Evolutionary conservation across 2,113 vertebrate species (phyloP), one percentile per base, ranked within the genome.

Genomic region (Bujurquina vittata): DNA sequence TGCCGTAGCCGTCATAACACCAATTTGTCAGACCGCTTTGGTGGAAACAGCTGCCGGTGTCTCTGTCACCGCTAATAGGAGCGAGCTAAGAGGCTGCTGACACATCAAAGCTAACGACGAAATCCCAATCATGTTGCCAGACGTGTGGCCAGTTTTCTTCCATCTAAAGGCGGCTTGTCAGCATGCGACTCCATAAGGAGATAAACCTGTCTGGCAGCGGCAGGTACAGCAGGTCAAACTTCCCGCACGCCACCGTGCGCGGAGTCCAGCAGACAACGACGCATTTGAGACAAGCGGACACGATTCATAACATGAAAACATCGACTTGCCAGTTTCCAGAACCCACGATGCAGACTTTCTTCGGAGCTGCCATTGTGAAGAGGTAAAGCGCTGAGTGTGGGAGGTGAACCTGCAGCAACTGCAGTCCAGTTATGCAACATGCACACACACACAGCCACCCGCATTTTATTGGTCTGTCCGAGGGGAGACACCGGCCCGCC

Each of bases 251-350:
- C 62, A 29, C 56, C 31, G 46, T 22, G 37, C 23, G 37, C 31
- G 3, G 37, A 67, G 56, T 17, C 52, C 11, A 29, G 80, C 73
- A 37, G 63, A 75, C 79, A 76, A 69, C 60, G 31, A 35, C 5
- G 62, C 75, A 81, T 78, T 55, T 75, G 31, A n/a, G 2, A 29
- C 1, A 63, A 18, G 23, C 23, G 40, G 40, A 29, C 14, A 18
- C 40, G n/a, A 1, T 4, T 78, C 3, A 8, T 18, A 2, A 54
- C 61, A 69, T 55, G 4, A 72, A 35, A 29, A 22, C n/a, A 0
- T 20, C 12, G 3, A 86, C 96, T 96, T 95, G 96, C 98, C 98
- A 99, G 93, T 99, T 99, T 84, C 98, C 98, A 0, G 98, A 99
- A 89, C 98, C 98, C 80, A 99, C 94, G 91, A 99, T 90, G 95